A percentile compares a stretch with the other conserved stretches of the same genome.
phyloP scores from a whole-genome alignment of 2,113 vertebrate genomes.

The Miniopterus natalensis region DNA sequence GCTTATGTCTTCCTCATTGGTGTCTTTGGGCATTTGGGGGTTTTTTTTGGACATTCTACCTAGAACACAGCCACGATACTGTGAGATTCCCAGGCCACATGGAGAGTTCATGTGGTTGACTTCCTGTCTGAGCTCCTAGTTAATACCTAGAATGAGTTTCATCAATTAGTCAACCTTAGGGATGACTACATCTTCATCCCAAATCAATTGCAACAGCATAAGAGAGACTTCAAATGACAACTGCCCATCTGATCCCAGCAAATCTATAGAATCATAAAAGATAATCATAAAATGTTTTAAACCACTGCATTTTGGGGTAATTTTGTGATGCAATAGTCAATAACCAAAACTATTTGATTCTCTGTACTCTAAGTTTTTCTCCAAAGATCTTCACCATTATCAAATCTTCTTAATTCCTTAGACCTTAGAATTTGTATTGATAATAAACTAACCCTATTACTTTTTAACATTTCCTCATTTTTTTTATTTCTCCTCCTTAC shows the following conservation, averaged over 20 bases:
- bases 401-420: background rate
- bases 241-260: background rate
- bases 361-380: background rate
- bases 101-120: background rate
- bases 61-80: background rate
- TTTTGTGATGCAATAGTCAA: background rate
- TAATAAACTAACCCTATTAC: background rate
- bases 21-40: background rate
- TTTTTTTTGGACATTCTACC: background rate
- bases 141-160: background rate
- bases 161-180: background rate
- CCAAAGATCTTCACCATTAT: background rate
- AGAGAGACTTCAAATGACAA: background rate
- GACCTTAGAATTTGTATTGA: background rate
- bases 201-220: background rate
- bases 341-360: background rate
- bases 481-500: background rate
- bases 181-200: background rate
- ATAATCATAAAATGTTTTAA: background rate
- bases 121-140: background rate
- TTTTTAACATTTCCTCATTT: background rate
- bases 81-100: background rate
- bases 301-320: background rate
- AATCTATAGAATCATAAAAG: background rate
- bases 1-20: background rate